Conservation (phyloP, 1,140 invertebrate species). For the Drosophila mayri region DNA sequence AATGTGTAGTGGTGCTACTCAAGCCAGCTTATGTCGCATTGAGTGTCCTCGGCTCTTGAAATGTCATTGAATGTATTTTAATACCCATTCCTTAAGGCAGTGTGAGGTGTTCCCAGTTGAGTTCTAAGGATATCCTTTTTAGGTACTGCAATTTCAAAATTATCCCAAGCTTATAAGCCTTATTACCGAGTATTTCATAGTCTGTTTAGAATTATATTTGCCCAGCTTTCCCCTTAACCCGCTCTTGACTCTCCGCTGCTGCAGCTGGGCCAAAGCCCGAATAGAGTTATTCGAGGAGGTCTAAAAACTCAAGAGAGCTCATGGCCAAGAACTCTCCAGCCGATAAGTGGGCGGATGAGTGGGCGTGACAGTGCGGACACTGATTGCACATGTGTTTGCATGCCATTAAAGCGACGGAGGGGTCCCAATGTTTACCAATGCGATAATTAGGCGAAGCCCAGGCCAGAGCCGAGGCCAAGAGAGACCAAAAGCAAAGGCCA, state of each 20-base stretch:
- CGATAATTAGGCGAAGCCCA: constrained; percentile 70
- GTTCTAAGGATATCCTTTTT: neutral
- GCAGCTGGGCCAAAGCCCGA: constrained; percentile 7
- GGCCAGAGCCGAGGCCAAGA: constrained; percentile 13
- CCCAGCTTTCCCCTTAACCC: neutral
- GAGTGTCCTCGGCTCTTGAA: constrained; percentile 9
- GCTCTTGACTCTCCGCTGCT: constrained; percentile 15
- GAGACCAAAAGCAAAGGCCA: constrained; percentile 26
- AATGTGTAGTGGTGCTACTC: constrained; percentile 23
- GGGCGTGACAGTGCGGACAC: constrained; percentile 21
- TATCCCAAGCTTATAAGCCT: neutral
- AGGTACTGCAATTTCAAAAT: neutral
- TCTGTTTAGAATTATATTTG: neutral
- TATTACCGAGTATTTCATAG: neutral
- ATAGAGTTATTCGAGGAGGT: constrained; percentile 16
- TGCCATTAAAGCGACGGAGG: constrained; percentile 64
- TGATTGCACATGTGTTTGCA: constrained; percentile 54
- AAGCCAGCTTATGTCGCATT: constrained; percentile 40
- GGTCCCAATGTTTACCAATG: constrained; percentile 63
- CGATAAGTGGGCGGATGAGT: constrained; percentile 22
- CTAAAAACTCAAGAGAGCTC: constrained; percentile 60
- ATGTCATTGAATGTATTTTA: constrained; percentile 30
- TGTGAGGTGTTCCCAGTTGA: neutral
- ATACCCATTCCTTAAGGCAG: neutral
- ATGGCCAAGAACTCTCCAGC: constrained; percentile 49